Evolutionary conservation across 2,888 invertebrate genomes (phyloP), one percentile per base, ranked within the genome.

Genomic region (Tetrapedia diversipes): DNA sequence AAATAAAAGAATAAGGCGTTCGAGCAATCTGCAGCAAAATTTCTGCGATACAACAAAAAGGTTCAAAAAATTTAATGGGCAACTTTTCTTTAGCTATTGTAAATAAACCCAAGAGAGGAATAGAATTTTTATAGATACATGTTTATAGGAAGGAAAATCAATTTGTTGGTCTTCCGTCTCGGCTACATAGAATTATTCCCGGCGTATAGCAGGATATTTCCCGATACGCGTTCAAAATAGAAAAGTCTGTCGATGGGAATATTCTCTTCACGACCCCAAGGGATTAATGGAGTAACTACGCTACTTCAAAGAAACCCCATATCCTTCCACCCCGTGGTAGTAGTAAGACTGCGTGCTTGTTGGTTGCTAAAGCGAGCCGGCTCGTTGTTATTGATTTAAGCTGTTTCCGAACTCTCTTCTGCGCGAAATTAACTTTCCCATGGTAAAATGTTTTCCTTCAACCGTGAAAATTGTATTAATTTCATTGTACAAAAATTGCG

Each of bases 261-360:
- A 69, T 69, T 63, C 64, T 45, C 34, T 34, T 27, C 43, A 37
- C 34, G 53, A 54, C 6, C 37, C 24, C 27, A 1, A 22, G n/a
- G 63, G 43, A 53, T 53, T 65, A 65, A 70, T 47, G 56, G 22
- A 65, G 37, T 56, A 56, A 47, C 54, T 37, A 19, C 22, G 32
- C 14, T 47, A 19, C 14, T 29, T 64, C 69, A 54, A 69, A 64
- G 69, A 24, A 61, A 64, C 43, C 53, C n/a, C 22, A 27, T 19
- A 32, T 63, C 43, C 22, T 69, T 4, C 2, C n/a, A n/a, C n/a
- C 22, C 32, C 4, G 2, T 22, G 22, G 34, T n/a, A 32, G 41
- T 41, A 29, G 37, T 11, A 49, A 41, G 53, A 43, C 32, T 29
- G 11, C n/a, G 34, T 11, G 61, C 54, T 45, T 51, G 51, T n/a